phyloP scores from a whole-genome alignment of 2,113 vertebrate genomes.

The Haemorhous mexicanus region DNA sequence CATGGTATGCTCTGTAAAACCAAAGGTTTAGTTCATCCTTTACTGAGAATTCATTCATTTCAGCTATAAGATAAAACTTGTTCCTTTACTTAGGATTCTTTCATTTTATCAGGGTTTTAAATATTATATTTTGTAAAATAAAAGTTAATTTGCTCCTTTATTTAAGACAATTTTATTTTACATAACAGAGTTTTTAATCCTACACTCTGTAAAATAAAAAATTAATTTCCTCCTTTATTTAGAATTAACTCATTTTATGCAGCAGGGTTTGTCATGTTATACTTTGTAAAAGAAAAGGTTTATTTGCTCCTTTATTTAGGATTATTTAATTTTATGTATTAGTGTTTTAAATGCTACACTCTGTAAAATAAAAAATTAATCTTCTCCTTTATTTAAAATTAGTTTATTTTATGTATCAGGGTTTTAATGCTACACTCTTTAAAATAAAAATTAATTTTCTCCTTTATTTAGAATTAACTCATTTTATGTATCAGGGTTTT shows the following conservation, averaged over 20 bases:
- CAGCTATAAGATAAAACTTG: background rate
- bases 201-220: no score
- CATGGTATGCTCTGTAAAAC: background rate
- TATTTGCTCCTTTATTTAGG: background rate
- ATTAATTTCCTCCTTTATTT: no score
- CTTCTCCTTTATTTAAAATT: background rate
- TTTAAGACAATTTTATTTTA: background rate
- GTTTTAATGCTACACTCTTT: no score
- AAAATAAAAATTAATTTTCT: no score
- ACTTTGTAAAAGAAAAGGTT: background rate
- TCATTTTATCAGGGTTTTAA: background rate
- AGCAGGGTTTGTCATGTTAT: no score
- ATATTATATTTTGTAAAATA: background rate
- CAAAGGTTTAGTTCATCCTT: background rate
- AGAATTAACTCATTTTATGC: no score
- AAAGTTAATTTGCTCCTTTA: background rate
- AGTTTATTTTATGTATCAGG: background rate
- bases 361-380: background rate
- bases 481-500: no score
- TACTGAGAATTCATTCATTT: background rate
- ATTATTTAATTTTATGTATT: no score
- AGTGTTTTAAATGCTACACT: background rate
- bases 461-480: no score
- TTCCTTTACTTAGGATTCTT: no score
- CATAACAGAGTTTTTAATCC: background rate